phyloP scores from a whole-genome alignment of 92 coral and sea anemone species.

The Montipora capitata region DNA sequence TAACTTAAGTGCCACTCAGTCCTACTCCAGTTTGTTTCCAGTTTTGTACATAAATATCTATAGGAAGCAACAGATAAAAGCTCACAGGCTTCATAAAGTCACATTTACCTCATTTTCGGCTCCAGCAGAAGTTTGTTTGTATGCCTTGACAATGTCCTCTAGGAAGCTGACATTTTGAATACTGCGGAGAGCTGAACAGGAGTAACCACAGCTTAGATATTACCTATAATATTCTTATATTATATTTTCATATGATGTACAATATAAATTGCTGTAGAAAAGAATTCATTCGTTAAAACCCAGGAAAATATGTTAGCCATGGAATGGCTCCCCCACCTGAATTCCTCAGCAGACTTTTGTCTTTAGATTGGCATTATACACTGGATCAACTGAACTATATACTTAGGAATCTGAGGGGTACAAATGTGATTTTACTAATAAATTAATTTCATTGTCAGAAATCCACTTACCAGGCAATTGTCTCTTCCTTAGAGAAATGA shows the following conservation, averaged over 20 bases:
- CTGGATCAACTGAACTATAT: too few species aligned
- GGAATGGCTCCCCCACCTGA: too few species aligned
- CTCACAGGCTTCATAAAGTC: too few species aligned
- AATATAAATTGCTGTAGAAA: neutral
- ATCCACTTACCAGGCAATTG: constrained; percentile 52
- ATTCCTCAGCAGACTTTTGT: too few species aligned
- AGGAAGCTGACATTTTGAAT: constrained; percentile 26
- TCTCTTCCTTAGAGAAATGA: constrained; percentile 29
- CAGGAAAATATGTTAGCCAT: too few species aligned
- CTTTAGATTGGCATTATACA: too few species aligned
- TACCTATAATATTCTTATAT: neutral
- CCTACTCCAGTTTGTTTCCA: too few species aligned
- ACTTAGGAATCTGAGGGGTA: too few species aligned
- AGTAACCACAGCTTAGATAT: neutral
- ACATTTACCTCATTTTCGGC: neutral
- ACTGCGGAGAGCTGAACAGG: constrained; percentile 29
- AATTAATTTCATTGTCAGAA: neutral
- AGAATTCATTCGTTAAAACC: neutral
- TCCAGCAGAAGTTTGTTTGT: constrained; percentile 16
- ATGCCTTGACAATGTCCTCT: constrained; percentile 37
- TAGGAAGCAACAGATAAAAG: too few species aligned
- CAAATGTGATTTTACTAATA: neutral
- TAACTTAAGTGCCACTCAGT: too few species aligned
- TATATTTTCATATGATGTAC: neutral
- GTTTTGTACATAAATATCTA: too few species aligned